Evolutionary conservation across 2,113 vertebrate genomes (phyloP).

Genomic region (Scortum barcoo): DNA sequence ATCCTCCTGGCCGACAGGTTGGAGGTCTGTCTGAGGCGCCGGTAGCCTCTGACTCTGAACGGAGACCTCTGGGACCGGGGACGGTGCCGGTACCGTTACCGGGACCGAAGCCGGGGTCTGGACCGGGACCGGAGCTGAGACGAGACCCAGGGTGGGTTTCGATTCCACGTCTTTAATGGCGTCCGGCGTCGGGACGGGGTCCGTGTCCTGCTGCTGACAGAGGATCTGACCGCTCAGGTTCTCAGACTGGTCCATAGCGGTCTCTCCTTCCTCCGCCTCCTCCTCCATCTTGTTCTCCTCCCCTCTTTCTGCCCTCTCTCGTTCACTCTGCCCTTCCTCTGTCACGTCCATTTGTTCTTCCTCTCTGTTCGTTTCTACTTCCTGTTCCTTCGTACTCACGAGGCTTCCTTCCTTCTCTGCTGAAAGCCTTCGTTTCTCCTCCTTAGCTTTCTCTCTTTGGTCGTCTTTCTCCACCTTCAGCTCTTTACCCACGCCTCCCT

Average conservation of each 20-base stretch:
- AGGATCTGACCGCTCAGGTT: constrained; percentile 26
- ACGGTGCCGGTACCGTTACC: background rate
- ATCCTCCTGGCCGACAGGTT: constrained; percentile 66
- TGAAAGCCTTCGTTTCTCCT: constrained; percentile 19
- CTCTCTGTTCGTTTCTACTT: background rate
- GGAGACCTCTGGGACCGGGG: constrained; percentile 23
- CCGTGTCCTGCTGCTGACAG: background rate
- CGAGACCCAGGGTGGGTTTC: constrained; percentile 6
- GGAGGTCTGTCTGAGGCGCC: constrained; percentile 52
- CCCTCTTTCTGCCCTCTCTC: constrained; percentile 4
- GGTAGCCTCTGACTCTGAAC: constrained; percentile 54
- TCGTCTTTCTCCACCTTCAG: constrained; percentile 46
- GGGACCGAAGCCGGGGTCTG: background rate
- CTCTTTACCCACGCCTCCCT: constrained; percentile 7
- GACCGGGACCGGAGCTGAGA: background rate
- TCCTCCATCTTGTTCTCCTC: constrained; percentile 45
- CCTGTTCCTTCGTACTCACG: background rate
- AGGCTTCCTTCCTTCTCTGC: background rate
- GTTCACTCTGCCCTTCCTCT: constrained; percentile 45
- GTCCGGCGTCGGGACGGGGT: rapidly evolving
- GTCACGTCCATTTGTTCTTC: constrained; percentile 66
- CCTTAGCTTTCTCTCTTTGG: constrained; percentile 61
- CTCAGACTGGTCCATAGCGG: constrained; percentile 66
- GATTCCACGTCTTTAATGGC: constrained; percentile 26
- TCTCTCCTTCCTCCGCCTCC: constrained; percentile 43